Evolutionary conservation across 2,113 vertebrate species (phyloP).

Genomic region (Hyperopisus bebe): DNA sequence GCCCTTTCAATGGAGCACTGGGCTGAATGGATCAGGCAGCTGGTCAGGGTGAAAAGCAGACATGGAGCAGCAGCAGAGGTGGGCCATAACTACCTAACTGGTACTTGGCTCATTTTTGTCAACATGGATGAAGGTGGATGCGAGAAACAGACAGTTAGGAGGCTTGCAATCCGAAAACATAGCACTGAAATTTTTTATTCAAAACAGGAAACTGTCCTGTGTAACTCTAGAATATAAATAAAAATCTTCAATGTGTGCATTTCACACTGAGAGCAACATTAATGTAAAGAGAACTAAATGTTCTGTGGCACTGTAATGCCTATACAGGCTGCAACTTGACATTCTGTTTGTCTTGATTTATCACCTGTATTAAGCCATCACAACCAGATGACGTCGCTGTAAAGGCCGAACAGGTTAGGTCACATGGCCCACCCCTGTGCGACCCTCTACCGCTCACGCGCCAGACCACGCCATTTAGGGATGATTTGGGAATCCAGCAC

Average conservation of each 20-base stretch:
- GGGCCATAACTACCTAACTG: not conserved
- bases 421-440: not conserved
- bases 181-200: not conserved
- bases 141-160: not conserved
- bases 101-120: not conserved
- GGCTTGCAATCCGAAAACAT: not conserved
- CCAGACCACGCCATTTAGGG: not conserved
- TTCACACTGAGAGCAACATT: not conserved
- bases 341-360: not conserved
- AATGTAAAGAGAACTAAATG: not conserved
- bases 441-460: not conserved
- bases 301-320: not conserved
- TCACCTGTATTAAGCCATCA: not conserved
- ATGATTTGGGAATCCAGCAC: not conserved
- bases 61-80: not conserved
- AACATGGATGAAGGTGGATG: not conserved
- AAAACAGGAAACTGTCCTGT: not conserved
- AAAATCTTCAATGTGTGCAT: not conserved
- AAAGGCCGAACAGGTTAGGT: not conserved
- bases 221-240: not conserved
- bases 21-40: not conserved
- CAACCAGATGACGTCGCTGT: not conserved
- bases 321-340: not conserved
- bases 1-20: conserved; percentile 13
- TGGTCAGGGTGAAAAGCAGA: not conserved